These are phyloP conservation scores for Channa striata DNA, from an alignment of 2,797 vertebrate genomes.

Conservation along the genomic window DNA sequence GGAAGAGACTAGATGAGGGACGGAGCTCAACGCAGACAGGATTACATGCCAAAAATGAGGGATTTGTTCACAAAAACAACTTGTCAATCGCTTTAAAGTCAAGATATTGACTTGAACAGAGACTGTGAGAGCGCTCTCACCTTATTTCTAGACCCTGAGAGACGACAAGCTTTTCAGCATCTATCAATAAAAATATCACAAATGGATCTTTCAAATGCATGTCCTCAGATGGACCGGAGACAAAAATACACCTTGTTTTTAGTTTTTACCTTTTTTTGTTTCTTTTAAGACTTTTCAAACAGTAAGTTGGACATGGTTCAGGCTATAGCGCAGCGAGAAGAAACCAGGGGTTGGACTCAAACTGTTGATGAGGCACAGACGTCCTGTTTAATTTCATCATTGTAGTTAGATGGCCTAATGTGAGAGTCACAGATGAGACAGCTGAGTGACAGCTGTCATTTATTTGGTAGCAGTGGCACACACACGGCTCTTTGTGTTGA, in stretches of 20 bases:
- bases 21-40: conserved; percentile 59
- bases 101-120: conserved; percentile 67
- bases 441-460: conserved; percentile 60
- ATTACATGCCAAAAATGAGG: conserved; percentile 66
- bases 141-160: conserved; percentile 63
- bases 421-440: conserved; percentile 17
- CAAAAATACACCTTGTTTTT: conserved; percentile 58
- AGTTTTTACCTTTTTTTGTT: too few species aligned
- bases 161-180: conserved; percentile 56
- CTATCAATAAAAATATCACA: conserved; percentile 69
- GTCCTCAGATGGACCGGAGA: conserved; percentile 54
- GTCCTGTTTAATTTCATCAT: conserved; percentile 41
- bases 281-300: conserved; percentile 36
- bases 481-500: conserved; percentile 18
- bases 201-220: conserved; percentile 49
- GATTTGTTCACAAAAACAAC: conserved; percentile 75
- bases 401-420: conserved; percentile 21
- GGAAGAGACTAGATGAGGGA: conserved; percentile 63
- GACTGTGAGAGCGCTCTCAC: conserved; percentile 41
- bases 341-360: conserved; percentile 54
- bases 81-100: conserved; percentile 74
- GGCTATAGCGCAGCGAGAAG: conserved; percentile 1
- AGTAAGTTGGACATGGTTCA: conserved; percentile 27
- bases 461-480: conserved; percentile 21
- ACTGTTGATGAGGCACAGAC: conserved; percentile 32